A percentile compares a stretch with the other conserved stretches of the same genome.
These are phyloP conservation scores for Rostrhamus sociabilis DNA, from an alignment of 2,797 vertebrate species.

Conservation along the genomic window DNA sequence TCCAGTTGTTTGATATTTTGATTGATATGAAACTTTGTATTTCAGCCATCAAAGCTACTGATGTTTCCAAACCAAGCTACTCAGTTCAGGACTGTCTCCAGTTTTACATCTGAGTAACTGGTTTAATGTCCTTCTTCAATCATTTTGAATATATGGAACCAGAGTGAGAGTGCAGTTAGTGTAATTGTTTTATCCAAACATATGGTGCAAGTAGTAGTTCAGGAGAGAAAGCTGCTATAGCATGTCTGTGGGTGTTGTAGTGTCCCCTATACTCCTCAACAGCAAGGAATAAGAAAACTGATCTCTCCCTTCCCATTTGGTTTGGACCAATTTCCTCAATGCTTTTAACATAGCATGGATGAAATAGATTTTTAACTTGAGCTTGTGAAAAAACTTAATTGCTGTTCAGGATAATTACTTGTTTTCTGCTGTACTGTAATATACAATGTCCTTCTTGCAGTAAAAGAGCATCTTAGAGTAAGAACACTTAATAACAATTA, in stretches of 20 bases:
- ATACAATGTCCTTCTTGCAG: neutral
- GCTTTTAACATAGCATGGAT: neutral
- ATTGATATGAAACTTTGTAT: neutral
- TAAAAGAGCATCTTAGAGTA: neutral
- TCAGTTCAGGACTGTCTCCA: neutral
- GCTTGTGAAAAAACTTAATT: neutral
- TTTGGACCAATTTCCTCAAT: neutral
- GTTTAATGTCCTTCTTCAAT: neutral
- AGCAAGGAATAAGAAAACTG: neutral
- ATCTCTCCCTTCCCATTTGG: neutral
- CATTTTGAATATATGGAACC: neutral
- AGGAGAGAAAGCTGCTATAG: neutral
- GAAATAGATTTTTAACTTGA: neutral
- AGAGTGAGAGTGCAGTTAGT: neutral
- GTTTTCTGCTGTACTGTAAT: neutral
- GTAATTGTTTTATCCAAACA: neutral
- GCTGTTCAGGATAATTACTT: neutral
- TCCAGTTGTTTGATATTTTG: neutral
- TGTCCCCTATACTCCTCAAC: rapidly evolving
- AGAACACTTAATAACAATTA: neutral
- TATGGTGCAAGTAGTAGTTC: neutral
- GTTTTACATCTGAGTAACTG: neutral
- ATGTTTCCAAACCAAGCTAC: neutral
- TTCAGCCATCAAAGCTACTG: neutral
- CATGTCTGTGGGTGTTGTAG: rapidly evolving